Conservation (phyloP, 2,113 vertebrate genomes). For the Pseudolaguvia tuberculata region DNA sequence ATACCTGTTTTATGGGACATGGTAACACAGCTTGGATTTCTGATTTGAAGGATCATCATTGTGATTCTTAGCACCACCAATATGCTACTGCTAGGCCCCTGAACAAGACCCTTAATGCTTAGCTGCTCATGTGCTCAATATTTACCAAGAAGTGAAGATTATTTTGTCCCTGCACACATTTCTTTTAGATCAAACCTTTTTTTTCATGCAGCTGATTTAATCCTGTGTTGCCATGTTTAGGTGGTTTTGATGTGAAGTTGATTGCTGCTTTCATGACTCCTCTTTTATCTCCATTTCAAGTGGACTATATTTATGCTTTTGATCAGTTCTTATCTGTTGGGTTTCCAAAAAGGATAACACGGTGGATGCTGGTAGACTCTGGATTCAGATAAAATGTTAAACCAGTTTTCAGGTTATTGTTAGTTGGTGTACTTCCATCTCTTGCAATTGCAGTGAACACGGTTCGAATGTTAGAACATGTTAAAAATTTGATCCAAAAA, state of each 20-base stretch:
- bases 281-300: slow-evolving; percentile 8
- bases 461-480: too few relatives aligned
- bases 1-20: too few relatives aligned
- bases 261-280: neutral
- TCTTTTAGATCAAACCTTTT: slow-evolving; percentile 3
- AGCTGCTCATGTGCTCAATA: too few relatives aligned
- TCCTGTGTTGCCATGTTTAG: neutral
- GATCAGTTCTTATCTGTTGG: neutral
- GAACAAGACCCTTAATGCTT: too few relatives aligned
- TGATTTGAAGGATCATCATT: too few relatives aligned
- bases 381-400: neutral
- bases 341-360: neutral
- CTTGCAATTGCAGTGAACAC: too few relatives aligned
- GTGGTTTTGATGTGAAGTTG: neutral
- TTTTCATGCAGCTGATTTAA: neutral
- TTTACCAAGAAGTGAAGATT: neutral
- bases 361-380: neutral
- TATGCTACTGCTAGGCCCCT: too few relatives aligned
- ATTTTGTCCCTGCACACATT: neutral
- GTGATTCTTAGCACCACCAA: too few relatives aligned
- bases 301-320: neutral
- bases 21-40: too few relatives aligned
- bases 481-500: too few relatives aligned
- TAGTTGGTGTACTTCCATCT: neutral
- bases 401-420: neutral